Evolutionary conservation across 2,113 vertebrate species (phyloP).

Genomic region (Myotis yumanensis): DNA sequence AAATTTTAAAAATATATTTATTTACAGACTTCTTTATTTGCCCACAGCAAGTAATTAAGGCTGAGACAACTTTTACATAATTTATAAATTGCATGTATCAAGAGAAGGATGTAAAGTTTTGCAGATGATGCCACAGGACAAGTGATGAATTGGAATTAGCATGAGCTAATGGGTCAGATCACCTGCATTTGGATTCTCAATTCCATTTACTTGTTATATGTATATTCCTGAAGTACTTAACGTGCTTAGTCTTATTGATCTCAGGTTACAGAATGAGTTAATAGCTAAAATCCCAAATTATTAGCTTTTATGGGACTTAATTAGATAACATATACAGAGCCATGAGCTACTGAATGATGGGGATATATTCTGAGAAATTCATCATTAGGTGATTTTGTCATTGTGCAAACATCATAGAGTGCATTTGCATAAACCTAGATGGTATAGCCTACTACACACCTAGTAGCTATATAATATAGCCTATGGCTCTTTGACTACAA

Average conservation of each 20-base stretch:
- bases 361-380: background rate
- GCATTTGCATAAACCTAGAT: background rate
- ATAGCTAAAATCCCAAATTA: background rate
- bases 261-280: background rate
- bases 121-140: background rate
- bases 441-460: background rate
- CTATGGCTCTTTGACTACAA: background rate
- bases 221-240: background rate
- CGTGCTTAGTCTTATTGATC: background rate
- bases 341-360: background rate
- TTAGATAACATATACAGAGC: background rate
- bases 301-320: background rate
- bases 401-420: background rate
- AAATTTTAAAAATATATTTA: background rate
- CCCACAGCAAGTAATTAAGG: background rate
- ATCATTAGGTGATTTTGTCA: background rate
- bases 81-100: background rate
- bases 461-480: background rate
- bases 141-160: background rate
- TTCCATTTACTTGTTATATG: background rate
- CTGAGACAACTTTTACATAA: background rate
- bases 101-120: background rate
- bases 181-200: background rate
- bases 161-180: background rate
- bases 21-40: background rate